Evolutionary conservation across 2,797 vertebrate species (phyloP).

Genomic region (Morus bassanus): DNA sequence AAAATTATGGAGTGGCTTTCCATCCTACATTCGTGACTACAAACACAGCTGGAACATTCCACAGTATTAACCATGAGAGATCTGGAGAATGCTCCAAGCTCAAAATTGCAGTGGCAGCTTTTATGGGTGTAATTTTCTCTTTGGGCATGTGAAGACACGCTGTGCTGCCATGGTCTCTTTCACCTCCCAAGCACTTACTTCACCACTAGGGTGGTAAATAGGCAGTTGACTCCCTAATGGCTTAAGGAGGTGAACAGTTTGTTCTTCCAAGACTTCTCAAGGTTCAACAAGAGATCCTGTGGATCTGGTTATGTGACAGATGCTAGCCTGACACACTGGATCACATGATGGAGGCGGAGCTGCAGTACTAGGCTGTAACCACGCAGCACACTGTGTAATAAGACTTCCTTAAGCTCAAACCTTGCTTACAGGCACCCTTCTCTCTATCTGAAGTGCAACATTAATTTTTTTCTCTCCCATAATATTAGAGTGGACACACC

Average conservation of each 20-base stretch:
- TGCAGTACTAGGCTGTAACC: neutral
- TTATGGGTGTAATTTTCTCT: constrained; percentile 33
- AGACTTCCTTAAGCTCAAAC: neutral
- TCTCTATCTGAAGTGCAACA: neutral
- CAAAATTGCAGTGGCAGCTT: constrained; percentile 36
- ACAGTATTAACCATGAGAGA: constrained; percentile 13
- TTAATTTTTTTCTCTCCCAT: neutral
- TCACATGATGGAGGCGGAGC: neutral
- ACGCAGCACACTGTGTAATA: neutral
- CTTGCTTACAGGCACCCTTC: neutral
- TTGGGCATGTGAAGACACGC: constrained; percentile 24
- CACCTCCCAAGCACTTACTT: neutral
- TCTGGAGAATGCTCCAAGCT: constrained; percentile 15
- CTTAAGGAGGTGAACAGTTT: neutral
- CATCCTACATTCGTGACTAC: neutral
- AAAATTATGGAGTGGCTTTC: constrained; percentile 51
- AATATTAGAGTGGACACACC: neutral
- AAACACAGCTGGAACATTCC: constrained; percentile 38
- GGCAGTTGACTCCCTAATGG: neutral
- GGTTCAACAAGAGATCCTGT: neutral
- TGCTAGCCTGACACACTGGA: neutral
- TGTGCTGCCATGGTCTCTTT: neutral
- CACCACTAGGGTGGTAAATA: neutral
- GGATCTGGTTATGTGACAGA: neutral
- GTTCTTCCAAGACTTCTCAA: neutral